These are phyloP conservation scores for Temnothorax curvispinosus DNA, from an alignment of 1,140 invertebrate species.

Conservation along the genomic window DNA sequence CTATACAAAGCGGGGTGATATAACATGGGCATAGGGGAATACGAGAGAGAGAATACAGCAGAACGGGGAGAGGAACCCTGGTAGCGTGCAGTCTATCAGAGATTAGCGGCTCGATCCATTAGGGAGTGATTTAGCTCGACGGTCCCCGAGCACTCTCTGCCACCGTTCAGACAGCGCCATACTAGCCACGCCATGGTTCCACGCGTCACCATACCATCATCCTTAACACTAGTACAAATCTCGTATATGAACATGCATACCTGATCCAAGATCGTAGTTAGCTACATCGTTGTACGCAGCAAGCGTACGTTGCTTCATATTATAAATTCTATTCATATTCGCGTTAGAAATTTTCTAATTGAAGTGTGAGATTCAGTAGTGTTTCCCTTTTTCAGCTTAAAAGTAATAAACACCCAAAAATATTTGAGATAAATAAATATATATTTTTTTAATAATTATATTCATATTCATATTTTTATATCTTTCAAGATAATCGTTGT, in stretches of 20 bases:
- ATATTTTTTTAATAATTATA: not conserved
- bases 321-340: not conserved
- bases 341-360: constrained; percentile 6
- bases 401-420: not conserved
- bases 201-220: constrained; percentile 50
- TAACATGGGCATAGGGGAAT: constrained; percentile 37
- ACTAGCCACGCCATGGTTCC: constrained; percentile 43
- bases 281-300: not conserved
- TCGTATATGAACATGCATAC: constrained; percentile 1
- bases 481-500: not conserved
- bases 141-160: constrained; percentile 72
- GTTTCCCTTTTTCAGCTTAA: too few relatives aligned
- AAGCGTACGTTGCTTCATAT: not conserved
- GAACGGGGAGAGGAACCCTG: constrained; percentile 44
- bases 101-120: constrained; percentile 81
- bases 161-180: constrained; percentile 46
- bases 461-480: not conserved
- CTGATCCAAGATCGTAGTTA: not conserved
- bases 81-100: constrained; percentile 79
- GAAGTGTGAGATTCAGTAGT: not conserved
- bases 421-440: not conserved
- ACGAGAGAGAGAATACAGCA: constrained; percentile 49
- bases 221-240: constrained; percentile 2
- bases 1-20: constrained; percentile 43
- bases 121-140: constrained; percentile 78